Conservation (phyloP, 2,113 vertebrate genomes). For the Symphodus melops region DNA sequence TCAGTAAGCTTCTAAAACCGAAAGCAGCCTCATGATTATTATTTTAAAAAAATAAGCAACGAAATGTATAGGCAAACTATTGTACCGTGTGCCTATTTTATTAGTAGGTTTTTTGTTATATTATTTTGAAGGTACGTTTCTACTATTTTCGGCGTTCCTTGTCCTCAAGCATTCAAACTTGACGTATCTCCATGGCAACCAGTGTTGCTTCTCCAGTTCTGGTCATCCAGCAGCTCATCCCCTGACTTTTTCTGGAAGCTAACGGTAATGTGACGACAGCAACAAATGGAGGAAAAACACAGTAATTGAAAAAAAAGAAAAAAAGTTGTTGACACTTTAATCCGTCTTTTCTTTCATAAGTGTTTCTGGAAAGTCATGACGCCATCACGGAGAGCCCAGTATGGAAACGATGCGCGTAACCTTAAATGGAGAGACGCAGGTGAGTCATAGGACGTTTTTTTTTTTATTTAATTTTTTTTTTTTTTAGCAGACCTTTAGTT, state of each 20-base stretch:
- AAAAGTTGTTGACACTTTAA: background rate
- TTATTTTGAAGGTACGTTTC: background rate
- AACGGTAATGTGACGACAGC: background rate
- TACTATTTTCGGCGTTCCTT: conserved; percentile 21
- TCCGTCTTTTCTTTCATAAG: background rate
- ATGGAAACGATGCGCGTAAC: conserved; percentile 58
- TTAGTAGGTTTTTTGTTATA: too few species aligned
- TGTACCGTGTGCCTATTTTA: too few species aligned
- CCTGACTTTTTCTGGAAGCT: conserved; percentile 28
- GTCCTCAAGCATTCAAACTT: background rate
- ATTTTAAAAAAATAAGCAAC: too few species aligned
- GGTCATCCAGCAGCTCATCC: conserved; percentile 30
- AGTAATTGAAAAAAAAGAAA: background rate
- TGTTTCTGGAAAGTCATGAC: conserved; percentile 52
- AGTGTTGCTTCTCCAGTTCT: conserved; percentile 15
- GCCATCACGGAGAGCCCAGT: conserved; percentile 56
- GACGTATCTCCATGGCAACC: conserved; percentile 67
- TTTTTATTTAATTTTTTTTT: too few species aligned
- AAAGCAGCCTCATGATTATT: background rate
- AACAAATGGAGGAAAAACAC: background rate
- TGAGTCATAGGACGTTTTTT: conserved; percentile 40
- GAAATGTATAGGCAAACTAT: too few species aligned
- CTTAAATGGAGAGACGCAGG: conserved; percentile 66
- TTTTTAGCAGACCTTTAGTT: background rate
- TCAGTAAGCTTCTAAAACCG: fast-evolving